Percentiles rank a stretch among this genome's conserved stretches.
Evolutionary conservation across 2,113 vertebrate species (phyloP).

Genomic region (Oenanthe melanoleuca): DNA sequence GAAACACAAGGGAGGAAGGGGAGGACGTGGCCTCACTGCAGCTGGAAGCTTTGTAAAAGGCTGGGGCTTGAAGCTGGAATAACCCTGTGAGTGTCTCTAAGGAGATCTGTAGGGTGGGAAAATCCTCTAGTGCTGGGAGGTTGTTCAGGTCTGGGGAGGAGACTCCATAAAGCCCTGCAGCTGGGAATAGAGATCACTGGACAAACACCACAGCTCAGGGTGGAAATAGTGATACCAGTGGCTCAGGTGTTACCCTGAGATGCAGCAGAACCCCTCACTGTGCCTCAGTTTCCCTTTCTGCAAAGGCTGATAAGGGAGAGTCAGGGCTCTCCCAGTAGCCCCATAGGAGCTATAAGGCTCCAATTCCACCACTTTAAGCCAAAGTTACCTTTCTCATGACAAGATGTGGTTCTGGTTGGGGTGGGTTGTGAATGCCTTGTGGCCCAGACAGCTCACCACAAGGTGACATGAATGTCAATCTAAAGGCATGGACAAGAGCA

Average conservation of each 20-base stretch:
- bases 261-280: neutral
- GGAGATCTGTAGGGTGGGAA: neutral
- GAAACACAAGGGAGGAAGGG: slow-evolving; percentile 37
- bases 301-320: neutral
- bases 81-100: neutral
- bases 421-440: neutral
- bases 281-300: neutral
- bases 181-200: neutral
- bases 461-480: slow-evolving; percentile 11
- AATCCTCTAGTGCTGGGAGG: neutral
- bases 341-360: neutral
- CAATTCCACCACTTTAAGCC: neutral
- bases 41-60: neutral
- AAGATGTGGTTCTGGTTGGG: neutral
- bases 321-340: neutral
- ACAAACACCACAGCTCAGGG: neutral
- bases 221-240: neutral
- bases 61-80: neutral
- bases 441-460: neutral
- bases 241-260: neutral
- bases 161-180: rapidly evolving
- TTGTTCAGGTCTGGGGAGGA: neutral
- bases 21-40: neutral
- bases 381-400: neutral
- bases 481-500: neutral